These are phyloP conservation scores for Lathamus discolor DNA, from an alignment of 2,113 vertebrate species.

Conservation along the genomic window DNA sequence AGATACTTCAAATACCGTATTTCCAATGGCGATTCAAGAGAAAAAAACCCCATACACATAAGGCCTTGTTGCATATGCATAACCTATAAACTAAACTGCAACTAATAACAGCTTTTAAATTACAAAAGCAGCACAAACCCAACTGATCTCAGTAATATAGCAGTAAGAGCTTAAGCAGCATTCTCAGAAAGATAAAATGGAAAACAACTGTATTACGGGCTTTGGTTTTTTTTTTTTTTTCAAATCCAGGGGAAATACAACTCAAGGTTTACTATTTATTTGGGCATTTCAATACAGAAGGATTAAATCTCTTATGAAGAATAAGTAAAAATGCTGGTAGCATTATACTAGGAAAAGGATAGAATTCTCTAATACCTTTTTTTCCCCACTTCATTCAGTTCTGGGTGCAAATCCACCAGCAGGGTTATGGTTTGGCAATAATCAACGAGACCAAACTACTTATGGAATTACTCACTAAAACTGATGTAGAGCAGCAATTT, in stretches of 20 bases:
- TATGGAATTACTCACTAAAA: background rate
- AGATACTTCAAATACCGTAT: background rate
- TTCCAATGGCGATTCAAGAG: background rate
- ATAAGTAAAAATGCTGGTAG: background rate
- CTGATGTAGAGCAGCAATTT: background rate
- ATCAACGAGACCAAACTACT: background rate
- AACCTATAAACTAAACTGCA: background rate
- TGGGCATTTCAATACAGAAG: background rate
- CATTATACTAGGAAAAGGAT: background rate
- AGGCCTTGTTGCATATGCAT: background rate
- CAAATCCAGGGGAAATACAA: constrained; percentile 1
- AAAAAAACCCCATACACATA: background rate
- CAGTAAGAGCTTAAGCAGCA: background rate
- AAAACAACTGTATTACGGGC: background rate
- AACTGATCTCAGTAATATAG: background rate
- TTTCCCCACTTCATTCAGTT: fast-evolving
- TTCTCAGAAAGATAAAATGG: background rate
- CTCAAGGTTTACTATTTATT: background rate
- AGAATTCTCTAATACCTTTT: background rate
- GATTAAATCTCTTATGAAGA: background rate
- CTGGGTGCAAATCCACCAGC: background rate
- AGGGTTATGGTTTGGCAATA: background rate
- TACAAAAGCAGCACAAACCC: background rate
- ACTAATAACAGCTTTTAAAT: background rate
- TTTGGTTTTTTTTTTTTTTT: background rate